Evolutionary conservation across 1,140 invertebrate genomes (phyloP), one percentile per base, ranked within the genome.

Genomic region (Propsilocerus akamusi): DNA sequence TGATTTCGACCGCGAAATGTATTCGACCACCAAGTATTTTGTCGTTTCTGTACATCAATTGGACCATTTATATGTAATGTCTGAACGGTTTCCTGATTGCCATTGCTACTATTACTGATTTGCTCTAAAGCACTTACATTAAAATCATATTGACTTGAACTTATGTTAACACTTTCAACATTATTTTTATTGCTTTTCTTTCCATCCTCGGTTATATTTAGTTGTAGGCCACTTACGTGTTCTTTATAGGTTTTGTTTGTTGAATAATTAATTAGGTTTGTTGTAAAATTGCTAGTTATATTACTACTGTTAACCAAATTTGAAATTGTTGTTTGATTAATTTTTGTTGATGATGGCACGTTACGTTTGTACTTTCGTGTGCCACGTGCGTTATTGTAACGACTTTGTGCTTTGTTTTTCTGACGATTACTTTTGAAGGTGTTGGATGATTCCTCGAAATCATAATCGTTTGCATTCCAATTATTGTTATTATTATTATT

Each of bases 51-150:
- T 22, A 24, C 26, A 8, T 23, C 24, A 12, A 17, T 48, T 26
- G 14, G 5, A 14, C 10, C 22, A 4, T 5, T 37, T 37, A 14
- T 20, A 11, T 14, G 12, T 5, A 37, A 14, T 20, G 32, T 14
- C 20, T 37, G 32, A 37, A 12, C 20, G n/a, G 32, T 20, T 37
- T 37, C 12, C 32, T 48, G 8, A 20, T 48, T n/a, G 10, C n/a
- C 47, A 48, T 48, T 26, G 25, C 20, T 26, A 14, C 47, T 49
- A 14, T 47, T 49, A 49, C 34, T 49, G 5, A 26, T 37, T 26
- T 25, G 24, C 11, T 28, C 41, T 52, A 49, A 52, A 47, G 26
- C 51, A 52, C 48, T 52, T 46, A 49, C 49, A 49, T 49, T 52
- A 49, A 41, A 37, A 49, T 52, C 49, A 46, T 41, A 50, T 25